phyloP scores from a whole-genome alignment of 92 coral and sea anemone species.

The Zoanthus solanderi region DNA sequence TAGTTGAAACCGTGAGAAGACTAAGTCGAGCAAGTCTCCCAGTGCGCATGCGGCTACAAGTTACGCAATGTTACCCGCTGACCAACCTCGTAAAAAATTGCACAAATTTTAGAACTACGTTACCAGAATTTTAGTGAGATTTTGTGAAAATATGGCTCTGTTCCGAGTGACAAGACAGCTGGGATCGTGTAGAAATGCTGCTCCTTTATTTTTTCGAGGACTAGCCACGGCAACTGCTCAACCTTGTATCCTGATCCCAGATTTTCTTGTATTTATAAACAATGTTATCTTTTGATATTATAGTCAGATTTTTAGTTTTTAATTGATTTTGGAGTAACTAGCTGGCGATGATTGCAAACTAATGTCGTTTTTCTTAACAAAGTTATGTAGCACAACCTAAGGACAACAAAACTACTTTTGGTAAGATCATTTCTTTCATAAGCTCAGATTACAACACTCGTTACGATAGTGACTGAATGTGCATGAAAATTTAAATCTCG shows the following conservation, averaged over 20 bases:
- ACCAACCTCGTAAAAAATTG: not conserved
- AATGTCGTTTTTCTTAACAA: slow-evolving; percentile 31
- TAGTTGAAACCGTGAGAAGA: not conserved
- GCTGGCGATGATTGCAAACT: not conserved
- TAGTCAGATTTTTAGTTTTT: too few relatives aligned
- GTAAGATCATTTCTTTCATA: slow-evolving; percentile 29
- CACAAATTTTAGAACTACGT: not conserved
- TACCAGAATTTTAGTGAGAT: not conserved
- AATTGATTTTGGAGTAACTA: too few relatives aligned
- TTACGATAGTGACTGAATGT: too few relatives aligned
- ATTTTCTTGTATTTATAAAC: not conserved
- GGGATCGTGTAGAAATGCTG: slow-evolving; percentile 38
- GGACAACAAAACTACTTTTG: slow-evolving; percentile 60
- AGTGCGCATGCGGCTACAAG: slow-evolving; percentile 9
- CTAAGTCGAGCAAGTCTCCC: not conserved
- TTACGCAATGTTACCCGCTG: slow-evolving; percentile 41
- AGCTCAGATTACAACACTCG: not conserved
- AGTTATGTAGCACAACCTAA: slow-evolving; percentile 33
- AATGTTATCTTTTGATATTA: not conserved
- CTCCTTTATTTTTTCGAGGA: slow-evolving; percentile 56
- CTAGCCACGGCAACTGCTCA: slow-evolving; percentile 55
- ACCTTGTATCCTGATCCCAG: slow-evolving; percentile 58
- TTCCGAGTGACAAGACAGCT: slow-evolving; percentile 53
- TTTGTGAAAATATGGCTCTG: slow-evolving; percentile 52
- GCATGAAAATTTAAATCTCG: too few relatives aligned